phyloP scores from a whole-genome alignment of 2,797 vertebrate species.

The Steatocranus sp. region DNA sequence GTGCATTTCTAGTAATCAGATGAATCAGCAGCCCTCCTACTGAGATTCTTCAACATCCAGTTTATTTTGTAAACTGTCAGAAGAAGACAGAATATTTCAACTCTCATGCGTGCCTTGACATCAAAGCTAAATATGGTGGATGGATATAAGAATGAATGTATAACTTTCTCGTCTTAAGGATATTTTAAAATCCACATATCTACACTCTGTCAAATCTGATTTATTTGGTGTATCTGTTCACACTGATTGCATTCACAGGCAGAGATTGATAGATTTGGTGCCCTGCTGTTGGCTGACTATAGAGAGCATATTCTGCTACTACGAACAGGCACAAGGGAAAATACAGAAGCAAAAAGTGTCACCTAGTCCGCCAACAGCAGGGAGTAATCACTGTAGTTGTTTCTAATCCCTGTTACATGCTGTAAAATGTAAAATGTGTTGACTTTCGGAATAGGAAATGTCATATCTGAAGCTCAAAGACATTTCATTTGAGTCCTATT shows the following conservation, averaged over 20 bases:
- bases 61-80: not conserved
- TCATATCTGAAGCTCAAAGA: not conserved
- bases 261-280: slow-evolving; percentile 1
- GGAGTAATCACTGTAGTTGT: not conserved
- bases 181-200: not conserved
- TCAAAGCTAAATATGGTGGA: not conserved
- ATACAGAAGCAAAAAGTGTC: not conserved
- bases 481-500: not conserved
- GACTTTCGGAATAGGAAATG: not conserved
- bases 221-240: not conserved
- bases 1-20: slow-evolving; percentile 43
- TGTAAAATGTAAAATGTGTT: not conserved
- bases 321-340: not conserved
- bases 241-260: not conserved
- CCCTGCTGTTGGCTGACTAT: not conserved
- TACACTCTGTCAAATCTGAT: not conserved
- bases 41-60: not conserved
- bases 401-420: not conserved
- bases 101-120: not conserved
- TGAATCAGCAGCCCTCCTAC: not conserved
- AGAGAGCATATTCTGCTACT: not conserved
- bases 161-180: not conserved
- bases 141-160: not conserved
- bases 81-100: not conserved
- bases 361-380: not conserved